These are phyloP conservation scores for Zalophus californianus DNA, from an alignment of 2,797 vertebrate genomes.

Conservation along the genomic window DNA sequence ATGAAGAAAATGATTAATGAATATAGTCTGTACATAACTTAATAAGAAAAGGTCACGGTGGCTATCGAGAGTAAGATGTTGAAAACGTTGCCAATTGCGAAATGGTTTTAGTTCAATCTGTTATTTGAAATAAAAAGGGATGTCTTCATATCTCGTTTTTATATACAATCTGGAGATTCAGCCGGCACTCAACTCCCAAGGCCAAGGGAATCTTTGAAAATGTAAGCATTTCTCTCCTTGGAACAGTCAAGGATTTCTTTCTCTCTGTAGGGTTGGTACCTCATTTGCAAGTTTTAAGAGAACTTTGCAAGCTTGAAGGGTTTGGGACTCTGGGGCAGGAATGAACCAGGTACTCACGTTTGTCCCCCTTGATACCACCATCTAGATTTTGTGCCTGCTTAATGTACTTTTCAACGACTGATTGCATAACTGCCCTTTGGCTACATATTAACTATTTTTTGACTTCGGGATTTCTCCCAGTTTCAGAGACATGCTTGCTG, in stretches of 20 bases:
- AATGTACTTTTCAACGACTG: constrained; percentile 29
- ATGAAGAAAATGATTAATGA: constrained; percentile 79
- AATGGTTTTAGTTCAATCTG: constrained; percentile 45
- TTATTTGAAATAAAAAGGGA: constrained; percentile 60
- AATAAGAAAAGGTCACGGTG: constrained; percentile 69
- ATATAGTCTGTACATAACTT: constrained; percentile 36
- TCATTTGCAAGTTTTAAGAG: constrained; percentile 71
- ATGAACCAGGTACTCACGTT: background rate
- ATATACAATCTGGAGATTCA: constrained; percentile 41
- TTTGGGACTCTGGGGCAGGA: constrained; percentile 47
- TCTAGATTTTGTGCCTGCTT: background rate
- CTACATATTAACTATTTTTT: constrained; percentile 46
- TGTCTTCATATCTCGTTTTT: constrained; percentile 60
- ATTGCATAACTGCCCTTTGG: background rate
- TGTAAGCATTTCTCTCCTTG: constrained; percentile 38
- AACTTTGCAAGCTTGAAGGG: constrained; percentile 48
- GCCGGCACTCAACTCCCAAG: background rate
- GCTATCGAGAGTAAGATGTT: constrained; percentile 54
- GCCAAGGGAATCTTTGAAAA: constrained; percentile 33
- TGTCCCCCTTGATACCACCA: background rate
- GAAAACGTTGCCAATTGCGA: constrained; percentile 41
- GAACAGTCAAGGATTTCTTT: constrained; percentile 40
- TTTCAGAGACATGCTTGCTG: background rate
- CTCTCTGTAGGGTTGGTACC: background rate
- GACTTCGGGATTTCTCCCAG: background rate